Conservation (phyloP, 2,113 vertebrate species). For the Lycocorax pyrrhopterus region DNA sequence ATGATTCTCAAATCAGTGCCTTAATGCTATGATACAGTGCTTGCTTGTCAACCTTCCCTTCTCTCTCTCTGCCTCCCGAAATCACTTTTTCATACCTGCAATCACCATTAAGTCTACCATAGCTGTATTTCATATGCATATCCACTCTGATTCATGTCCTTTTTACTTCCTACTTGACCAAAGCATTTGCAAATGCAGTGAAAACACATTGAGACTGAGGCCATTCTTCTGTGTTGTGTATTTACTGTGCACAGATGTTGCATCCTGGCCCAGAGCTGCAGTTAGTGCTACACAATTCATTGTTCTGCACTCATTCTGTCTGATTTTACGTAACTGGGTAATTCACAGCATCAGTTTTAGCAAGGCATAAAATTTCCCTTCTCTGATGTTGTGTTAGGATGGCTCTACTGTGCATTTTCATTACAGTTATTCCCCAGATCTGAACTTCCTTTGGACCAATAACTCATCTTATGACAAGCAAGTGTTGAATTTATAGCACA, state of each 20-base stretch:
- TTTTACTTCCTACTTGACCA: neutral
- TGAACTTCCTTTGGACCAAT: neutral
- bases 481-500: neutral
- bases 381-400: neutral
- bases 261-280: neutral
- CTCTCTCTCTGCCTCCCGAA: neutral
- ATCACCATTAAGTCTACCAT: neutral
- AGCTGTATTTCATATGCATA: neutral
- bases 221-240: neutral
- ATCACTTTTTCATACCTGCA: neutral
- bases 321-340: neutral
- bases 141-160: neutral
- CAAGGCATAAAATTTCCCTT: neutral
- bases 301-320: neutral
- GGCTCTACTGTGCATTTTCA: neutral
- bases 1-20: neutral
- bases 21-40: neutral
- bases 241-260: neutral
- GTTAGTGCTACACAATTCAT: neutral
- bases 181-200: neutral
- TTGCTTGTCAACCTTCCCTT: neutral
- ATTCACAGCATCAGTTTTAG: neutral
- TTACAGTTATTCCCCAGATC: neutral
- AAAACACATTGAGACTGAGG: neutral
- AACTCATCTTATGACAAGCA: neutral